Evolutionary conservation across 1,140 invertebrate species (phyloP), one percentile per base, ranked within the genome.

Genomic region (Popillia japonica): DNA sequence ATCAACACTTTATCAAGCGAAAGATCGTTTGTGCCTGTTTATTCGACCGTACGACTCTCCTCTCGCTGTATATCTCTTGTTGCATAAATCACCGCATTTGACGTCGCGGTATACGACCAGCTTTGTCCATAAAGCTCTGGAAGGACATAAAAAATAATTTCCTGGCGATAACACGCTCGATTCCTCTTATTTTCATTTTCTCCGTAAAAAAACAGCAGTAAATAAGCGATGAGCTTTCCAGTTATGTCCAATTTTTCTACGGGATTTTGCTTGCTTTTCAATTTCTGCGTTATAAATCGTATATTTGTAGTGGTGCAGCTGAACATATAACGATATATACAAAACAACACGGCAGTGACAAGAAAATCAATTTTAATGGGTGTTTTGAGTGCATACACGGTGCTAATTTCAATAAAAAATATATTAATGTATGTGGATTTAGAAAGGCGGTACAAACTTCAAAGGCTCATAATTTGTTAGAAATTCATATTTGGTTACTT

Each of bases 61-160:
- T 55, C 17, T 55, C n/a, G 11, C 48, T 55, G 17, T 14, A 55
- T 55, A 55, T 55, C 48, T 55, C 14, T n/a, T 14, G 48, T 55
- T 55, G 48, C 48, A 17, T 55, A 55, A 55, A 55, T 55, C 48
- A 55, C 14, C 48, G 48, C 48, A 55, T 55, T 55, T 55, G 48
- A 55, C n/a, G 14, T 55, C 48, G 48, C 48, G 14, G 48, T 55
- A 55, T 55, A 55, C 48, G 48, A 55, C 48, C 17, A 55, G 48
- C 48, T n/a, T n/a, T 17, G 48, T 17, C 48, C 48, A 55, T 55
- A 55, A 55, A 55, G 17, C 6, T 55, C 17, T 55, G 48, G 14
- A 55, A 55, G 17, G 17, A 6, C 48, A 55, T 55, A 55, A 55
- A 55, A 55, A 55, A 55, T 55, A 55, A 55, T 55, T 55, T 55